These are phyloP conservation scores for Zaprionus inermis DNA, from an alignment of 1,140 invertebrate genomes.

Conservation along the genomic window DNA sequence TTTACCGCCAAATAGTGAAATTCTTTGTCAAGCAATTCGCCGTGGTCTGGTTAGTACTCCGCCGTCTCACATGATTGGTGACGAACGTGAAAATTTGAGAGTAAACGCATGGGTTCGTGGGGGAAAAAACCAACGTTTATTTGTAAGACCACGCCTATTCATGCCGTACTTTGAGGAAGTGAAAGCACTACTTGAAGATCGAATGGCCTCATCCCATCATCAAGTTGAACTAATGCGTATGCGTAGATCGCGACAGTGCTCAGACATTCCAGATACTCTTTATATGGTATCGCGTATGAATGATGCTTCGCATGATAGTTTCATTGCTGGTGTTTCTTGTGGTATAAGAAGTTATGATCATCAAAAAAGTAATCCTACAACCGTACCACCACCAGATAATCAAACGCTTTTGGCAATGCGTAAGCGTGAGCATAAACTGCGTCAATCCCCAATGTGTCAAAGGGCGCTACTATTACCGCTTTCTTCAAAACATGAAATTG, in stretches of 20 bases:
- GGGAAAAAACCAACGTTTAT: conserved; percentile 91
- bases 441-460: conserved; percentile 91
- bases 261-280: conserved; percentile 95
- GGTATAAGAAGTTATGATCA: conserved; percentile 87
- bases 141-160: conserved; percentile 94
- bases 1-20: conserved; percentile 93
- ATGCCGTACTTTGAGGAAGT: conserved; percentile 97
- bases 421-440: conserved; percentile 93
- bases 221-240: conserved; percentile 91
- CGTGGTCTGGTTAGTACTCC: conserved; percentile 94
- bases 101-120: conserved; percentile 95
- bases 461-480: conserved; percentile 90
- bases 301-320: conserved; percentile 83
- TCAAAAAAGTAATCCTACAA: conserved; percentile 86
- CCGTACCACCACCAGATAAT: conserved; percentile 89
- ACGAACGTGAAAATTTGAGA: conserved; percentile 88
- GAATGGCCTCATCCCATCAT: conserved; percentile 86
- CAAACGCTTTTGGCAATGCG: conserved; percentile 92
- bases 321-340: conserved; percentile 85
- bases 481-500: conserved; percentile 91
- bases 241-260: conserved; percentile 88
- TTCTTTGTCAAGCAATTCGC: conserved; percentile 90
- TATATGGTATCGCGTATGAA: conserved; percentile 92
- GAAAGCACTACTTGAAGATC: conserved; percentile 93
- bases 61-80: conserved; percentile 94